Percentiles rank a stretch among this genome's conserved stretches.
Evolutionary conservation across 2,113 vertebrate species (phyloP).

Genomic region (Xiphorhynchus elegans): DNA sequence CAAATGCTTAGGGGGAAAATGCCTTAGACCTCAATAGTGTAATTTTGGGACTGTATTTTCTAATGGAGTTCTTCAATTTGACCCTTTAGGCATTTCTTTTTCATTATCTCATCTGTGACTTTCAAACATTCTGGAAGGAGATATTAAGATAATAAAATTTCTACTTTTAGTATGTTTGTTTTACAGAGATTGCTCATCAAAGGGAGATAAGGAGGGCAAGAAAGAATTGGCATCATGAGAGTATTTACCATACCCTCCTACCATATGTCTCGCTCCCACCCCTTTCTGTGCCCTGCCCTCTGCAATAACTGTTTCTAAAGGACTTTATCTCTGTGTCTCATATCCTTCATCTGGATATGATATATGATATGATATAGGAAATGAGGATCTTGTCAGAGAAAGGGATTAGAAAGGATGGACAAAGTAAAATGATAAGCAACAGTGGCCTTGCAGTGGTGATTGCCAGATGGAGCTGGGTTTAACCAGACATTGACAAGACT

Average conservation of each 20-base stretch:
- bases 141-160: neutral
- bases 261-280: neutral
- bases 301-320: neutral
- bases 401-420: neutral
- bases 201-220: neutral
- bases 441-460: neutral
- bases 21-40: constrained; percentile 31
- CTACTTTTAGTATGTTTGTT: neutral
- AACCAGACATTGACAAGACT: neutral
- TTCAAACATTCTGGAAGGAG: constrained; percentile 30
- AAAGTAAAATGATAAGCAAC: neutral
- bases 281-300: no score
- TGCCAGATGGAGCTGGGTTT: neutral
- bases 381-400: neutral
- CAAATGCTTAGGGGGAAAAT: constrained; percentile 41
- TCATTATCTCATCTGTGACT: constrained; percentile 55
- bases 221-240: neutral
- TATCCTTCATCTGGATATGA: neutral
- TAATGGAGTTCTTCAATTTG: constrained; percentile 41
- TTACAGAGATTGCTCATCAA: neutral
- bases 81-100: neutral
- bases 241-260: neutral
- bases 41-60: constrained; percentile 30
- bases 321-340: neutral
- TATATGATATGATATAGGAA: neutral